These are phyloP conservation scores for Aporrectodea caliginosa DNA, from an alignment of 1,140 invertebrate species.

Conservation along the genomic window DNA sequence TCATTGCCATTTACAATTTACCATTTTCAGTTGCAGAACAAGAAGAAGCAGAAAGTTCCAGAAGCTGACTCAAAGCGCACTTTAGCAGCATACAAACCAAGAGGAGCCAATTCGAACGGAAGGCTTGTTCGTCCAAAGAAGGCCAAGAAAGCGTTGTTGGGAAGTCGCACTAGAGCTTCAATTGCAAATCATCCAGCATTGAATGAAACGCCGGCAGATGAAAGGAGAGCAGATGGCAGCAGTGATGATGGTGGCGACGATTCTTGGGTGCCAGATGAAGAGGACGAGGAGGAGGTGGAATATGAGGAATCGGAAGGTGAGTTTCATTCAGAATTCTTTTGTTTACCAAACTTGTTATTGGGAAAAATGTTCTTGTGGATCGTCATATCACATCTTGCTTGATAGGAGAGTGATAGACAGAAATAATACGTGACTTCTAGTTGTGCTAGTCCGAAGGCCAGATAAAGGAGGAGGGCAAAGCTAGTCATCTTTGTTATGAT, in stretches of 20 bases:
- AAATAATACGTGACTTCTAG: not conserved
- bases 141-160: too few species aligned
- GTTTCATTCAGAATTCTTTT: slow-evolving; percentile 12
- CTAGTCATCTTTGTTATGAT: not conserved
- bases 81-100: slow-evolving; percentile 30
- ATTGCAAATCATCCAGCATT: too few species aligned
- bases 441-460: not conserved
- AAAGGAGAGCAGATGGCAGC: slow-evolving; percentile 26
- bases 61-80: too few species aligned
- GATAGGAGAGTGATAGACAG: not conserved
- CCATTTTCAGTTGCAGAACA: too few species aligned
- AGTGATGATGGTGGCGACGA: slow-evolving; percentile 37
- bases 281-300: not conserved
- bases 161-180: too few species aligned
- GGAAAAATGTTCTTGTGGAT: not conserved
- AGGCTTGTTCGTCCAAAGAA: slow-evolving; percentile 36
- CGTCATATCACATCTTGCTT: not conserved
- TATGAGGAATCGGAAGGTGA: slow-evolving; percentile 18
- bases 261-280: slow-evolving; percentile 29
- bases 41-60: too few species aligned
- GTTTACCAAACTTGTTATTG: not conserved
- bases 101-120: slow-evolving; percentile 33
- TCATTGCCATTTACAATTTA: too few species aligned
- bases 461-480: not conserved
- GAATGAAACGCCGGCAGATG: too few species aligned